These are phyloP conservation scores for Trialeurodes vaporariorum DNA, from an alignment of 1,140 invertebrate genomes.

Conservation along the genomic window DNA sequence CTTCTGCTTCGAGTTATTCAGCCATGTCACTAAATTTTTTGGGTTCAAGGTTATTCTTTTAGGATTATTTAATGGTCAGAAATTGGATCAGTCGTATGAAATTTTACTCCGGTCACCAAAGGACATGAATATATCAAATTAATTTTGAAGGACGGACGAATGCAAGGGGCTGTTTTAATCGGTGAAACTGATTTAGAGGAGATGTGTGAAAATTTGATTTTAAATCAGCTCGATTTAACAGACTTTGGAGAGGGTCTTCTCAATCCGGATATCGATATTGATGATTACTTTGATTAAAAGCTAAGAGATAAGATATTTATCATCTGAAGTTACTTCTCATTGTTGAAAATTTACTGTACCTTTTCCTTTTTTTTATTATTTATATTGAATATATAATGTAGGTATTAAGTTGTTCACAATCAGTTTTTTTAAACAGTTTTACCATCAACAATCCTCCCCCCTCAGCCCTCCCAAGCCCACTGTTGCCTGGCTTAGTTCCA, in stretches of 20 bases:
- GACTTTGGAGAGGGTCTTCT: slow-evolving; percentile 83
- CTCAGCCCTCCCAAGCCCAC: too few relatives aligned
- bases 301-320: too few relatives aligned
- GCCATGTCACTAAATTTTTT: slow-evolving; percentile 92
- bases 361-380: too few relatives aligned
- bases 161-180: slow-evolving; percentile 90
- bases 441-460: too few relatives aligned
- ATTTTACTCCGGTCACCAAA: slow-evolving; percentile 76
- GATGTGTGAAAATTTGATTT: slow-evolving; percentile 95
- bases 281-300: slow-evolving; percentile 98
- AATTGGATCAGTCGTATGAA: slow-evolving; percentile 70
- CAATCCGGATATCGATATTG: slow-evolving; percentile 91
- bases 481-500: too few relatives aligned
- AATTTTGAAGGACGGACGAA: slow-evolving; percentile 66
- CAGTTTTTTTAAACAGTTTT: too few relatives aligned
- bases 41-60: slow-evolving; percentile 88
- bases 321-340: too few relatives aligned
- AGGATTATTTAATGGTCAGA: slow-evolving; percentile 90
- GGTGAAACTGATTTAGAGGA: slow-evolving; percentile 96
- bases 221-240: slow-evolving; percentile 86
- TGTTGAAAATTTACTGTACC: too few relatives aligned
- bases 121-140: slow-evolving; percentile 83
- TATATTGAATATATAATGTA: too few relatives aligned
- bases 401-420: too few relatives aligned
- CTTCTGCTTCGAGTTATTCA: slow-evolving; percentile 95